These are phyloP conservation scores for Dichetophora obliterata DNA, from an alignment of 2,888 invertebrate species.

Conservation along the genomic window DNA sequence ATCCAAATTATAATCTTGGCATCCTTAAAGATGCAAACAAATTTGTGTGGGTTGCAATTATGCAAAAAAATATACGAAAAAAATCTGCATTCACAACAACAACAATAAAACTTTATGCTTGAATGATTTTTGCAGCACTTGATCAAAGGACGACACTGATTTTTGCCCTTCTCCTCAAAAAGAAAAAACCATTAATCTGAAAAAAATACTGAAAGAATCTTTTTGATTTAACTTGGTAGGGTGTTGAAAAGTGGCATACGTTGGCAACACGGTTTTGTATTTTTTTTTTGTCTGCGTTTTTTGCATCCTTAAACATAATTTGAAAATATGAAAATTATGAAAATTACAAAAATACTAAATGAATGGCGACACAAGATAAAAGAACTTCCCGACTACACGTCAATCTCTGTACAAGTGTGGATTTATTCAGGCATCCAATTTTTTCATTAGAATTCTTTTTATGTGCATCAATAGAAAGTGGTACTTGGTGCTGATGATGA, in stretches of 20 bases:
- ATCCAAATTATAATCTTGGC: constrained; percentile 20
- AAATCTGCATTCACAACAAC: not conserved
- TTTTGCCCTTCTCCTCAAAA: not conserved
- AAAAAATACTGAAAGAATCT: constrained; percentile 11
- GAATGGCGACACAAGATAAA: not conserved
- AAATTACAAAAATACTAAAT: constrained; percentile 17
- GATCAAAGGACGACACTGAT: constrained; percentile 69
- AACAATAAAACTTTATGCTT: constrained; percentile 60
- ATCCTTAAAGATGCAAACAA: constrained; percentile 5
- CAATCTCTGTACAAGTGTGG: not conserved
- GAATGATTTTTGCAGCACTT: constrained; percentile 62
- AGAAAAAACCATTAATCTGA: not conserved
- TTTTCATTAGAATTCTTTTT: not conserved
- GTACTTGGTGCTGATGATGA: not conserved
- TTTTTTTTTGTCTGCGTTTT: not conserved
- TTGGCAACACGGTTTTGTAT: not conserved
- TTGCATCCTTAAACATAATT: not conserved
- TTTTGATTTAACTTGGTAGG: not conserved
- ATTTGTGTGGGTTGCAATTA: not conserved
- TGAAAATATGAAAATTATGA: constrained; percentile 38
- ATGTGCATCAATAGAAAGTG: not conserved
- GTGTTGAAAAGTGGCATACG: constrained; percentile 19
- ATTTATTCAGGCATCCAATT: not conserved
- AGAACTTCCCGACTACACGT: not conserved
- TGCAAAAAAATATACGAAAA: not conserved